phyloP scores from a whole-genome alignment of 2,797 vertebrate species.

The Erethizon dorsatum region DNA sequence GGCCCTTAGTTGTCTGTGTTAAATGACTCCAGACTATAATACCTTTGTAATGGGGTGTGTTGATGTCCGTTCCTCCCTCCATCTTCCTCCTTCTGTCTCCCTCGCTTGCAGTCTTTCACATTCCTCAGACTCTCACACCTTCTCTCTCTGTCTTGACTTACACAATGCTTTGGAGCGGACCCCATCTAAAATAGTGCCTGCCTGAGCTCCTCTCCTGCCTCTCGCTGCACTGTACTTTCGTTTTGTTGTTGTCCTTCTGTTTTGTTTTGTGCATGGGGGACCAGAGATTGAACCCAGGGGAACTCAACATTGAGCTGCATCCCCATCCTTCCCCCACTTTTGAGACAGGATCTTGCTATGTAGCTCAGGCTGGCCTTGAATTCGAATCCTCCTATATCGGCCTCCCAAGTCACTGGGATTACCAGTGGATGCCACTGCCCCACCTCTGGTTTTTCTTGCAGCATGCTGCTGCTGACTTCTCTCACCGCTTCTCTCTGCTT shows the following conservation, averaged over 20 bases:
- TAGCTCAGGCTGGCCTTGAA: background rate
- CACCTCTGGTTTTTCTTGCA: background rate
- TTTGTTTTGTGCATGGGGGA: background rate
- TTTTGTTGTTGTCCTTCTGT: background rate
- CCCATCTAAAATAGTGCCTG: too few species aligned
- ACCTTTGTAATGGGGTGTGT: too few species aligned
- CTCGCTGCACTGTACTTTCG: background rate
- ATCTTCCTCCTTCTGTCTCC: background rate
- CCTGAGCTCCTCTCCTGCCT: background rate
- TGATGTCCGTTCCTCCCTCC: background rate
- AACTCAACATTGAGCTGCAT: background rate
- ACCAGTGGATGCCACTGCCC: background rate
- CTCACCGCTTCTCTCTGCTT: background rate
- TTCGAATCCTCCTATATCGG: background rate
- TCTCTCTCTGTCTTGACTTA: background rate
- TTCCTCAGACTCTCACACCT: background rate
- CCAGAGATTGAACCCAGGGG: background rate
- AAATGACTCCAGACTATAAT: background rate
- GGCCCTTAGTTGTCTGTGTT: background rate
- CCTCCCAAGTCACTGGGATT: background rate
- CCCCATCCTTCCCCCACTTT: background rate
- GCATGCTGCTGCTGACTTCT: background rate
- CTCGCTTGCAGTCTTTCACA: background rate
- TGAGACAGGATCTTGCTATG: background rate
- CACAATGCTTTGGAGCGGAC: background rate